Base-by-base conservation (phyloP, 2,797 vertebrate species). In the Hapalemur alaotrensis region DNA sequence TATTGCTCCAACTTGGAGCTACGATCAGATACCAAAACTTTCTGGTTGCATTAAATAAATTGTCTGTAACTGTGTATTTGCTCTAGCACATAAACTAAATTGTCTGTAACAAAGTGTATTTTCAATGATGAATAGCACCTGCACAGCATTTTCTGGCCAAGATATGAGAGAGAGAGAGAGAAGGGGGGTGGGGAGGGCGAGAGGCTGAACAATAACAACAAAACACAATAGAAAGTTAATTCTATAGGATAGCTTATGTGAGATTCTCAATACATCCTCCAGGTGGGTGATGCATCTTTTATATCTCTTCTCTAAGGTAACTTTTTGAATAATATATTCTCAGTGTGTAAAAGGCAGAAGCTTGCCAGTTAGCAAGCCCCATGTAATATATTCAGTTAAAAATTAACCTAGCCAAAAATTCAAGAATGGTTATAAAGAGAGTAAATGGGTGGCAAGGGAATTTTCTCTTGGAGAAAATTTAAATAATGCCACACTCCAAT, bases 1-100 rank as follows among this genome's bases (percentile, higher is more conserved):
- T 91, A 20, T 82, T 43, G 94, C 28, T 89, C 83, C 90, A 97
- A 81, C 43, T 59, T 95, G 48, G 12, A 88, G 20, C 67, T 95
- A 76, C 38, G 85, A 63, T 89, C 48, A 92, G 93, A 70, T 13
- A 35, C 57, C 91, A 96, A 97, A 93, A 95, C 46, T 97, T 79
- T 50, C 30, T 90, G 46, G 50, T 70, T 70, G 70, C 92, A 97
- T 98, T 97, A 98, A 98, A 97, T 92, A 98, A 98, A 95, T 95
- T 84, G 81, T 91, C 92, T 97, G 89, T 88, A 97, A 95, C 72
- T 69, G 43, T 5, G 65, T 54, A 32, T 97, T 97, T 97, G 46
- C 84, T 97, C 94, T 95, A 46, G 81, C 70, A 95, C 52, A 76
- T 67, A 91, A 97, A 97, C 61, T 93, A 96, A 98, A 97, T 90